Conservation (phyloP, 2,113 vertebrate genomes). For the Psophia crepitans region DNA sequence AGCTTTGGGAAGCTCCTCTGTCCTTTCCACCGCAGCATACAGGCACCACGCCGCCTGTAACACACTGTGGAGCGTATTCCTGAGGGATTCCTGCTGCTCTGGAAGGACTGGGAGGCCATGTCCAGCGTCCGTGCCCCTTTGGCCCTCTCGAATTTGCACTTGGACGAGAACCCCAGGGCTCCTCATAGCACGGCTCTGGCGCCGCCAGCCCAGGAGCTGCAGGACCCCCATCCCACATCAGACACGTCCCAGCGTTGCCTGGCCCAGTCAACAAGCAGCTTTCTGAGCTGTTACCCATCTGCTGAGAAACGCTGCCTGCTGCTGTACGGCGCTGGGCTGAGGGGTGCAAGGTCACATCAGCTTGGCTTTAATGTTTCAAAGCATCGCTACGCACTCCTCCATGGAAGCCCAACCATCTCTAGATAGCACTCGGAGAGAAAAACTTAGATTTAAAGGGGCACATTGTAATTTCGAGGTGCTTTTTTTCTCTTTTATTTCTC, state of each 20-base stretch:
- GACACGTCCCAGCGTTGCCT: rapidly evolving
- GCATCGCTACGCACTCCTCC: rapidly evolving
- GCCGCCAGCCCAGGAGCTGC: not conserved
- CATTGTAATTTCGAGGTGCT: not conserved
- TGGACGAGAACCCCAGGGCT: not conserved
- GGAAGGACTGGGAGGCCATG: rapidly evolving
- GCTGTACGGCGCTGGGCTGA: rapidly evolving
- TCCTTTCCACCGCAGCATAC: rapidly evolving
- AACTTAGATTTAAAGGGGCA: not conserved
- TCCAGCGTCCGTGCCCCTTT: rapidly evolving
- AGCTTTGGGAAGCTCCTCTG: not conserved
- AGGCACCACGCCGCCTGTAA: no score
- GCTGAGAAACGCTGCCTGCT: not conserved
- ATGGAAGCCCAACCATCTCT: not conserved
- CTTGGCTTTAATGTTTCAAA: not conserved
- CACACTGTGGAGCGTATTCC: not conserved
- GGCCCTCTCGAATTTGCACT: not conserved
- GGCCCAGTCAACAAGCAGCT: not conserved
- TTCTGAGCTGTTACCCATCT: not conserved
- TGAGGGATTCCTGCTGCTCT: not conserved
- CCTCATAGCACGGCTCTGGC: rapidly evolving
- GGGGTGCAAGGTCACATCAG: not conserved
- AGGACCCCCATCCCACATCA: not conserved
- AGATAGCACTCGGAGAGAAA: not conserved
- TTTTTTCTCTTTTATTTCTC: not conserved